These are phyloP conservation scores for Sinopyrophorus schimmeli DNA, from an alignment of 2,888 invertebrate genomes.

Conservation along the genomic window DNA sequence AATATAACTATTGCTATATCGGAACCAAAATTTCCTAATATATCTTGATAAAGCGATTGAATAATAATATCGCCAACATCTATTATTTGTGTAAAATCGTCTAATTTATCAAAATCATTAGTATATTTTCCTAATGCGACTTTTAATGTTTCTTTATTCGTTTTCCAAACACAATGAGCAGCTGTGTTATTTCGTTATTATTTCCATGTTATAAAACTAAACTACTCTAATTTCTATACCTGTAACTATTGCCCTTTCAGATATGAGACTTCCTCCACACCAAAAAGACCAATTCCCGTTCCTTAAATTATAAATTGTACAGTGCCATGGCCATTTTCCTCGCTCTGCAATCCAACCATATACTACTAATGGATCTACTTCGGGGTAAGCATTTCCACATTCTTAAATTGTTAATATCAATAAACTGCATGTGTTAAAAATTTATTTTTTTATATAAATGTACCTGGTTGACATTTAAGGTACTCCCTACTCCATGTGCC, in stretches of 20 bases:
- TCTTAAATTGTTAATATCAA: too few relatives aligned
- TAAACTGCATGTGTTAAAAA: too few relatives aligned
- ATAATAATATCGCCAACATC: constrained; percentile 55
- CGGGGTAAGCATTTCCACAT: constrained; percentile 48
- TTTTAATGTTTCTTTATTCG: constrained; percentile 44
- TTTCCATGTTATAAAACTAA: too few relatives aligned
- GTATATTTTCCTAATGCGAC: constrained; percentile 50
- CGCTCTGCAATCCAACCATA: constrained; percentile 51
- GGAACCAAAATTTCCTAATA: constrained; percentile 59
- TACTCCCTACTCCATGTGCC: constrained; percentile 53
- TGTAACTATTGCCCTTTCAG: constrained; percentile 53
- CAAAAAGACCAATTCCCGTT: constrained; percentile 56
- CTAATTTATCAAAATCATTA: constrained; percentile 44
- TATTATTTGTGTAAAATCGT: constrained; percentile 43
- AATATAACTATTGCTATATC: constrained; percentile 61
- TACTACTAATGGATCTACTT: constrained; percentile 51
- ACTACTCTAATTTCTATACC: constrained; percentile 27
- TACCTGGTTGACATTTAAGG: constrained; percentile 51
- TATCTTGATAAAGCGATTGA: constrained; percentile 57
- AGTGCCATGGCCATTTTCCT: constrained; percentile 62
- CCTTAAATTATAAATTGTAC: constrained; percentile 57
- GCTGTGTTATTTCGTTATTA: too few relatives aligned
- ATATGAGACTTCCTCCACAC: constrained; percentile 62
- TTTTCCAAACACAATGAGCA: constrained; percentile 55
- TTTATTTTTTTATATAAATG: constrained; percentile 23